These are phyloP conservation scores for Scaptomyza hsui DNA, from an alignment of 1,140 invertebrate species.

Conservation along the genomic window DNA sequence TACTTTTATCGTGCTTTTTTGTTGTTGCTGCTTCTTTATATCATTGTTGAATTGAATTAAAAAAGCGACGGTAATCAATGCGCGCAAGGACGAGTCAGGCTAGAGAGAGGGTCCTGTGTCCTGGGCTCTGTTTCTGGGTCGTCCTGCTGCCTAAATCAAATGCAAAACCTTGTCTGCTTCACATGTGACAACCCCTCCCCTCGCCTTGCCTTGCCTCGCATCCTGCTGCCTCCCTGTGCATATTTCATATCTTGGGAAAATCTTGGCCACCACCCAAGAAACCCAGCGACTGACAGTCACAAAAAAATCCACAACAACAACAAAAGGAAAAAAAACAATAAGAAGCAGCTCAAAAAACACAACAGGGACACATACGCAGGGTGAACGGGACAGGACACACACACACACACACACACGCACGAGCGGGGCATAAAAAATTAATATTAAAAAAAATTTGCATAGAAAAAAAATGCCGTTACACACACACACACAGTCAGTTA, in stretches of 20 bases:
- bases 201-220: background rate
- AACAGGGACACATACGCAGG: conserved; percentile 36
- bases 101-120: conserved; percentile 60
- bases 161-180: conserved; percentile 68
- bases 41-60: conserved; percentile 81
- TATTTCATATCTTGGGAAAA: conserved; percentile 80
- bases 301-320: conserved; percentile 36
- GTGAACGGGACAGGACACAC: conserved; percentile 9
- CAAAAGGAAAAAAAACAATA: conserved; percentile 53
- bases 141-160: conserved; percentile 49
- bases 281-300: conserved; percentile 44
- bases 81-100: conserved; percentile 49
- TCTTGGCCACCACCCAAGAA: conserved; percentile 80
- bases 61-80: conserved; percentile 81
- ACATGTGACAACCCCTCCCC: conserved; percentile 64
- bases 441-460: conserved; percentile 78
- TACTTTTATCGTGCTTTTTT: conserved; percentile 22
- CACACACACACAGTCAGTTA: conserved; percentile 16
- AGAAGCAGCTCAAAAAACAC: conserved; percentile 40
- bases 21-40: conserved; percentile 50
- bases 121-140: conserved; percentile 20
- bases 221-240: conserved; percentile 23
- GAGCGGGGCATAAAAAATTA: conserved; percentile 75
- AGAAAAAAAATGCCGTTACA: conserved; percentile 82
- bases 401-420: conserved; percentile 15